Percentiles rank a stretch among this genome's conserved stretches.
phyloP scores from a whole-genome alignment of 2,797 vertebrate species.

The Trichosurus vulpecula region DNA sequence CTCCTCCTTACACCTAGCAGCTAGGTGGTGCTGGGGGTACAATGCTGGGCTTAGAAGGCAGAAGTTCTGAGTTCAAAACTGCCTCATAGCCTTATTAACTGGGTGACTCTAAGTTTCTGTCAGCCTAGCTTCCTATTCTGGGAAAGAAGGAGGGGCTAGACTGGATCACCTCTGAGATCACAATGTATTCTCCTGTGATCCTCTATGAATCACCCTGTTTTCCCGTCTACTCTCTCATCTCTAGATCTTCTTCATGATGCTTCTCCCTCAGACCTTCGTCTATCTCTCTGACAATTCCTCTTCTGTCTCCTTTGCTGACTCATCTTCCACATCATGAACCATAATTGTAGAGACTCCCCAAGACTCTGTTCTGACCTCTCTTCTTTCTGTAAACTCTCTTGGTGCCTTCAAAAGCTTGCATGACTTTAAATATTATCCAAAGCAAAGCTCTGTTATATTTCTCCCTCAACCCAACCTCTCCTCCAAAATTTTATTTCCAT shows the following conservation, averaged over 20 bases:
- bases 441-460: background rate
- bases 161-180: background rate
- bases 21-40: background rate
- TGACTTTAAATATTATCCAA: too few species aligned
- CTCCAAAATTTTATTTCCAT: background rate
- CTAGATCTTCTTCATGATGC: background rate
- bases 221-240: background rate
- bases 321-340: background rate
- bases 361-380: background rate
- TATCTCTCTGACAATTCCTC: background rate
- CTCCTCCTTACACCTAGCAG: background rate
- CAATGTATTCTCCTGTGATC: background rate
- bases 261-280: background rate
- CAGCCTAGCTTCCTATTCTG: background rate
- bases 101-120: background rate
- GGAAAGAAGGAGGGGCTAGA: background rate
- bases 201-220: background rate
- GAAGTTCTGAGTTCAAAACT: background rate
- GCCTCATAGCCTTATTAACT: background rate
- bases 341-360: background rate
- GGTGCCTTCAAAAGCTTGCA: background rate
- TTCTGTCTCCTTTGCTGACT: background rate
- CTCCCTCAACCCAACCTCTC: background rate
- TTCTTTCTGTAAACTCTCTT: background rate
- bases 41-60: background rate